Evolutionary conservation across 2,888 invertebrate species (phyloP).

Genomic region (Digitonthophagus gazella): DNA sequence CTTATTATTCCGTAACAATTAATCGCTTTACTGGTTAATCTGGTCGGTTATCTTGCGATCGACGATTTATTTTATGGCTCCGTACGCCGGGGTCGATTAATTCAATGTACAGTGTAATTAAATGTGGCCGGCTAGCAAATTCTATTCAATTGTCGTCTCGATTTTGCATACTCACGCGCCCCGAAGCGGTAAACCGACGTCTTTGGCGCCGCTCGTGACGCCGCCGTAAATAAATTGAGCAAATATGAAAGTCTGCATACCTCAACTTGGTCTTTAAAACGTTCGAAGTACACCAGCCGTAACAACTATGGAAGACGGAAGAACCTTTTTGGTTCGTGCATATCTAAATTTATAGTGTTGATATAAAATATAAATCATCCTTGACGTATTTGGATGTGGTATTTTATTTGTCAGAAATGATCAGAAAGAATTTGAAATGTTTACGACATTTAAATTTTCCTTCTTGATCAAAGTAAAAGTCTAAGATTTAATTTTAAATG

Average conservation of each 20-base stretch:
- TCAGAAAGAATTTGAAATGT: too few relatives aligned
- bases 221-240: background rate
- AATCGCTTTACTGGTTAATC: background rate
- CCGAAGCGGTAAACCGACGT: background rate
- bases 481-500: too few relatives aligned
- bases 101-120: background rate
- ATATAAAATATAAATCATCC: background rate
- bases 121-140: background rate
- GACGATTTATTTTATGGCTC: background rate
- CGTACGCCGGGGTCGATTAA: background rate
- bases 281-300: background rate
- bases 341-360: background rate
- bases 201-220: background rate
- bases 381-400: background rate
- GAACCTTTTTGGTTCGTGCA: background rate
- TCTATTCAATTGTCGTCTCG: background rate
- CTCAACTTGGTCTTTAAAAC: background rate
- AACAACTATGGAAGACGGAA: background rate
- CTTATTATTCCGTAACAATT: background rate
- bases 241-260: background rate
- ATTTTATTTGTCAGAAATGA: too few relatives aligned
- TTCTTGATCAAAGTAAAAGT: too few relatives aligned
- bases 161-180: background rate
- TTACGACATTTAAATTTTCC: too few relatives aligned
- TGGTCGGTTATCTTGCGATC: background rate